Evolutionary conservation across 2,113 vertebrate species (phyloP), one percentile per base, ranked within the genome.

Genomic region (Junco hyemalis): DNA sequence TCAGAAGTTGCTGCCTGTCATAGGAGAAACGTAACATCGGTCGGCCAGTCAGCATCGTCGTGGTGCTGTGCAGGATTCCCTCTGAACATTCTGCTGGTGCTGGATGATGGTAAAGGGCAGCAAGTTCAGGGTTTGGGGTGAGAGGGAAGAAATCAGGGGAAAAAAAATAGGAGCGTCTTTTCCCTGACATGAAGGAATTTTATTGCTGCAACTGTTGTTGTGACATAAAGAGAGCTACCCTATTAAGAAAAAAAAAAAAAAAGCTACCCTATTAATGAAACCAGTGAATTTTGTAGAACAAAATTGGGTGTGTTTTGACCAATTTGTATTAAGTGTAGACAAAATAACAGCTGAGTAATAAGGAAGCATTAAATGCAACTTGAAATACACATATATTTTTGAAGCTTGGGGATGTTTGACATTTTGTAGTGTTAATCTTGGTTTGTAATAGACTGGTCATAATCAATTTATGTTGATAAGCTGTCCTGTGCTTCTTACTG

Each of bases 31-130:
- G 23, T 61, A 35, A 28, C 1, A 2, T 56, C 36, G 20, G 19
- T 16, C 5, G 5, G 9, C 23, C 24, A 4, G 10, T 53, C 44
- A 79, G n/a, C 44, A 23, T 31, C 1, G 0, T 50, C 1, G 4
- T 60, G 59, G 40, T 2, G 6, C 35, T 47, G 0, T 45, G 22
- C 25, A 42, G 12, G 35, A 33, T 64, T 68, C 29, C 48, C 24
- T 29, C 44, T 56, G n/a, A 82, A 42, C 28, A 21, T 29, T 42
- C 40, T 64, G 53, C 35, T 76, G 42, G 7, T 36, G 29, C 14
- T 57, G 29, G 13, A 31, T 45, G 18, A 48, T 16, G 5, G 14
- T 54, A 33, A 50, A 44, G 17, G 26, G 7, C 36, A 35, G 7
- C 19, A n/a, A 4, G 1, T 29, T 42, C 33, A 26, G 53, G 7